phyloP scores from a whole-genome alignment of 2,888 invertebrate species.

The Tenthredo amoena region DNA sequence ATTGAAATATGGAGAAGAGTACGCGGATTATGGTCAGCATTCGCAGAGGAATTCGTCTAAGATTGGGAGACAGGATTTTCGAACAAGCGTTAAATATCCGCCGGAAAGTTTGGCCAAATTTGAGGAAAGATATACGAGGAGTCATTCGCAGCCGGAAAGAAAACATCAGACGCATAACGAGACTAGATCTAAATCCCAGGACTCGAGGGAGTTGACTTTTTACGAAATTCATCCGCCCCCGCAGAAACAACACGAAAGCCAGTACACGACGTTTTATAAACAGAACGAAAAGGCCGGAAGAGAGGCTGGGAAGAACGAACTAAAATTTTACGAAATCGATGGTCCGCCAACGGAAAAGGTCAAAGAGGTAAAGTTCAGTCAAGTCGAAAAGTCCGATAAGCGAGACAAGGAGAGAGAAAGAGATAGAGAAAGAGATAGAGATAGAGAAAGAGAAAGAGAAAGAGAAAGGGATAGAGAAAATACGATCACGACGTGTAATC shows the following conservation, averaged over 20 bases:
- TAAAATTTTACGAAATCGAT: constrained; percentile 74
- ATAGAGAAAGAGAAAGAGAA: constrained; percentile 55
- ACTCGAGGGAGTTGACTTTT: constrained; percentile 69
- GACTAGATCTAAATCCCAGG: constrained; percentile 72
- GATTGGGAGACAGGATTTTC: constrained; percentile 57
- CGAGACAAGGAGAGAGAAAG: constrained; percentile 52
- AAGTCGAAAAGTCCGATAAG: constrained; percentile 61
- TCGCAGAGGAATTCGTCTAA: constrained; percentile 63
- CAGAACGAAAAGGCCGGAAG: constrained; percentile 62
- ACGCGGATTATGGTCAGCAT: constrained; percentile 68
- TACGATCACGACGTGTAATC: constrained; percentile 57
- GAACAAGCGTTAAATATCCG: constrained; percentile 53
- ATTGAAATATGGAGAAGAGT: constrained; percentile 69
- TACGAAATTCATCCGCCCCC: constrained; percentile 71
- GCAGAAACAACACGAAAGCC: constrained; percentile 66
- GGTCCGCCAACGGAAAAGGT: constrained; percentile 64
- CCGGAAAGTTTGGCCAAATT: constrained; percentile 63
- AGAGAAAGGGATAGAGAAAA: constrained; percentile 59
- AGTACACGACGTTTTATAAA: constrained; percentile 67
- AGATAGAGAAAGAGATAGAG: constrained; percentile 42
- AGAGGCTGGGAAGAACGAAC: constrained; percentile 61
- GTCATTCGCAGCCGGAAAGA: constrained; percentile 73
- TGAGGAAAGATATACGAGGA: constrained; percentile 69
- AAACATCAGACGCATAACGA: constrained; percentile 70
- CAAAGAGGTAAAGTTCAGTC: constrained; percentile 63